Base-by-base conservation (phyloP, 2,888 invertebrate species). In the Mycalesis mineus region DNA sequence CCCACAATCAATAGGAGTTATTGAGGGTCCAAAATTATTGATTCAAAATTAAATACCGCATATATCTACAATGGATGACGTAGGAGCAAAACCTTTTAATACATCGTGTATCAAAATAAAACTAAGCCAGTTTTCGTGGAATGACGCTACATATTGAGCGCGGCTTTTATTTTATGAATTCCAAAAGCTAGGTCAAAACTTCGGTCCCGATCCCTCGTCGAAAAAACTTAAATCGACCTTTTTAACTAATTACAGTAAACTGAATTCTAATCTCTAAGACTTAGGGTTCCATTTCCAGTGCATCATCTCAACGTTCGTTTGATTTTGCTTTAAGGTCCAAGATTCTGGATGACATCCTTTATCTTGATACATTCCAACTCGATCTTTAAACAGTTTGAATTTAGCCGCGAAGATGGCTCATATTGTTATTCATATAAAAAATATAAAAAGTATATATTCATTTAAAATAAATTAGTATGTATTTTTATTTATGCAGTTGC, bases 261-360 rank as follows among this genome's bases (percentile, higher is more conserved):
- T 78, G 64, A 73, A 72, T 79, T 75, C 73, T 82, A 74, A 69
- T 17, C 14, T 48, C 13, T 57, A 55, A 2, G 44, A 22, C 28
- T 60, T 77, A 86, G 68, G 69, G 75, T 66, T 65, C 61, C 55
- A 68, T 77, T 66, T 82, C 62, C 68, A 63, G 57, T 15, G 37
- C 62, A 31, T 13, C 14, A 17, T 39, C 65, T 62, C 66, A 65
- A 67, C 62, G 73, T 73, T 77, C 52, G 49, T 58, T 58, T 60
- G 61, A 58, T 57, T 82, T 82, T 66, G 77, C 76, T 71, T 77
- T 79, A 75, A 74, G 74, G 78, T 78, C 78, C 73, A 74, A 75
- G 80, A 81, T 83, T 86, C 82, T 80, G 84, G 85, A 86, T 88
- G 88, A 88, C 87, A 88, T 88, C 84, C 79, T 87, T 87, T 87